A percentile compares a stretch with the other conserved stretches of the same genome.
These are phyloP conservation scores for Pterocles gutturalis DNA, from an alignment of 2,113 vertebrate species.

Conservation along the genomic window DNA sequence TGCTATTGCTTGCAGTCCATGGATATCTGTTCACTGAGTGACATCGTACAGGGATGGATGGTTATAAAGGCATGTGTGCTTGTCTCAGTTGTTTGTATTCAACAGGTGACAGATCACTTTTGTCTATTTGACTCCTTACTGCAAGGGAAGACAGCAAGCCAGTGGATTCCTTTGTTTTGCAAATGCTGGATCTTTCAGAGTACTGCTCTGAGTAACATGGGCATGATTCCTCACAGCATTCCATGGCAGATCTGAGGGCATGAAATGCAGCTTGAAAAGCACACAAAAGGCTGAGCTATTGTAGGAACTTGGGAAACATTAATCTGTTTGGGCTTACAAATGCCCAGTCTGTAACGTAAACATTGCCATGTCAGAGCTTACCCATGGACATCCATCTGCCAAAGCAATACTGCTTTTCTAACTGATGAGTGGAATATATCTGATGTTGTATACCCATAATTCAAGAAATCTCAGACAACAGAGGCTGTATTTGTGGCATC, in stretches of 20 bases:
- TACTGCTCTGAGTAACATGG: not conserved
- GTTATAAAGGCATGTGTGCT: not conserved
- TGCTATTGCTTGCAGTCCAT: not conserved
- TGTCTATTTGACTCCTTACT: not conserved
- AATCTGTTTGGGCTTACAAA: not conserved
- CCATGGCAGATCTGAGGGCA: not conserved
- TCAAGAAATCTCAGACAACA: not conserved
- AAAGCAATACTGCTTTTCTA: not conserved
- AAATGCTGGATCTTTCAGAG: not conserved
- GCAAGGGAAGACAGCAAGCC: not conserved
- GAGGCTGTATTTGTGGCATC: not conserved
- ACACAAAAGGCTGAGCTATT: not conserved
- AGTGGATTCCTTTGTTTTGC: not conserved
- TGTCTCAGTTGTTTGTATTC: not conserved
- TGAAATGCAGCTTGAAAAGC: fast-evolving
- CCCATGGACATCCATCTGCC: not conserved
- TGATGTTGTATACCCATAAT: not conserved
- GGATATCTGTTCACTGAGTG: not conserved
- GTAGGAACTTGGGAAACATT: not conserved
- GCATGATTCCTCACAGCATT: not conserved
- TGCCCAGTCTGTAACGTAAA: not conserved
- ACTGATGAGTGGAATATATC: not conserved
- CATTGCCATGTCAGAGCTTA: not conserved
- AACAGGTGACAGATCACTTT: not conserved
- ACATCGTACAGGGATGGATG: not conserved